Conservation (phyloP, 2,888 invertebrate species). For the Aphrophora alni region DNA sequence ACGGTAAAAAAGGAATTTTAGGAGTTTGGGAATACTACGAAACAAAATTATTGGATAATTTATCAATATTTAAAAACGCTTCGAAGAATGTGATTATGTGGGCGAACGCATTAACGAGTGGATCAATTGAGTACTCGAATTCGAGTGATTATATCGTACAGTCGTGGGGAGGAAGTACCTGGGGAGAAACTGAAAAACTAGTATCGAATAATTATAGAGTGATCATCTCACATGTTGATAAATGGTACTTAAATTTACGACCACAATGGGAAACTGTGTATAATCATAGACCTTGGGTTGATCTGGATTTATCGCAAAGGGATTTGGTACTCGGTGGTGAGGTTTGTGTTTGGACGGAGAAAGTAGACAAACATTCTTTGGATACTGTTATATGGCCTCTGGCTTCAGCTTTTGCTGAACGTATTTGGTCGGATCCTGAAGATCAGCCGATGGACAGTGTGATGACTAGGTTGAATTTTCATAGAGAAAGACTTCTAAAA, state of each 20-base stretch:
- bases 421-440: constrained; percentile 77
- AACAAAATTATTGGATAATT: background rate
- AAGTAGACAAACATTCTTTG: constrained; percentile 70
- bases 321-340: constrained; percentile 59
- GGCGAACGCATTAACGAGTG: background rate
- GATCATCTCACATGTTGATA: constrained; percentile 79
- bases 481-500: constrained; percentile 68
- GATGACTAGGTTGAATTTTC: constrained; percentile 72
- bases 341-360: constrained; percentile 85
- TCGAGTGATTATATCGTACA: constrained; percentile 25
- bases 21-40: constrained; percentile 25
- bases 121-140: background rate
- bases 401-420: constrained; percentile 79
- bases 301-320: constrained; percentile 60
- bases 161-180: background rate
- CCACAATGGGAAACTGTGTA: constrained; percentile 25
- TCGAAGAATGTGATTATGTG: constrained; percentile 14
- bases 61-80: background rate
- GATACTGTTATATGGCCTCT: constrained; percentile 81
- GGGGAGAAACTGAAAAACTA: constrained; percentile 61
- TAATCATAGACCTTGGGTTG: constrained; percentile 85
- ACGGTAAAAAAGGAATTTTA: constrained; percentile 12
- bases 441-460: constrained; percentile 68
- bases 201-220: constrained; percentile 72
- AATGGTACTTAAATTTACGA: constrained; percentile 70